Conservation (phyloP, 2,888 invertebrate species). For the Lucinisca nassula region DNA sequence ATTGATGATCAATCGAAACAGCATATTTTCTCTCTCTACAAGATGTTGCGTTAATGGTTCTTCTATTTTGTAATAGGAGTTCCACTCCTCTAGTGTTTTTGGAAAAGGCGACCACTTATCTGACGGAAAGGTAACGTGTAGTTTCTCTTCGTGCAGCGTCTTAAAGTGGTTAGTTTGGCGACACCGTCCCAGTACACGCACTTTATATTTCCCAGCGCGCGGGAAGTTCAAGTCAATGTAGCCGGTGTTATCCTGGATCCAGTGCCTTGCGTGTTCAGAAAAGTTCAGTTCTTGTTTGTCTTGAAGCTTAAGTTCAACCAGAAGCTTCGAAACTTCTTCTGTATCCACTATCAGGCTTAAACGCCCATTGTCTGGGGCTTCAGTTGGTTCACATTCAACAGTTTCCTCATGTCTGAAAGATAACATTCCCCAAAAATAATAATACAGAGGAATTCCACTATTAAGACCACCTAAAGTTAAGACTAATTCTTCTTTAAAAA, state of each 20-base stretch:
- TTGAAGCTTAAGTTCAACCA: constrained; percentile 49
- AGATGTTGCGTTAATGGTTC: constrained; percentile 50
- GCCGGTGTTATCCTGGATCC: constrained; percentile 52
- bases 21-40: constrained; percentile 50
- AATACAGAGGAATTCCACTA: no score
- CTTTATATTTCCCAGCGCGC: constrained; percentile 52
- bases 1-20: constrained; percentile 38
- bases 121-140: constrained; percentile 52
- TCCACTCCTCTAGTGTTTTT: constrained; percentile 44
- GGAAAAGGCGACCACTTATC: constrained; percentile 63
- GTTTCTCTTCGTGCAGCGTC: constrained; percentile 35
- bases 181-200: constrained; percentile 36
- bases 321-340: constrained; percentile 22
- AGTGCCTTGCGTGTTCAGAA: constrained; percentile 56
- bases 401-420: background rate
- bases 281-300: constrained; percentile 58
- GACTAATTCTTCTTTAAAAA: no score
- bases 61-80: constrained; percentile 51
- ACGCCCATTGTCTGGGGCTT: constrained; percentile 47
- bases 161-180: constrained; percentile 16
- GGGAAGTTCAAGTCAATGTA: constrained; percentile 63
- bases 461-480: no score
- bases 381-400: background rate
- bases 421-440: no score
- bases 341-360: constrained; percentile 39